A percentile compares a stretch with the other conserved stretches of the same genome.
These are phyloP conservation scores for Pithys albifrons DNA, from an alignment of 2,113 vertebrate genomes.

Conservation along the genomic window DNA sequence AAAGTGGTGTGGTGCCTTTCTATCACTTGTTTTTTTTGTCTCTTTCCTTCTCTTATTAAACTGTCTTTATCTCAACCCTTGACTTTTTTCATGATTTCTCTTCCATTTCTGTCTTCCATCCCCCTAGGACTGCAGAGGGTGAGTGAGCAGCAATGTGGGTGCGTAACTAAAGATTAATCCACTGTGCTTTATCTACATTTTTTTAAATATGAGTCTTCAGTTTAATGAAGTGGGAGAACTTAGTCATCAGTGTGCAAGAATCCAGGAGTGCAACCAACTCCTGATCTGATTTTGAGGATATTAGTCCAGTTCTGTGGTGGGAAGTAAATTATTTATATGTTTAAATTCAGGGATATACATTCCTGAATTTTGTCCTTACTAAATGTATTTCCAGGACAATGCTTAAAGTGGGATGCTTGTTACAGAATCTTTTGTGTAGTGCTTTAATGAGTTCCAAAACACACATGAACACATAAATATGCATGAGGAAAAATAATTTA, in stretches of 20 bases:
- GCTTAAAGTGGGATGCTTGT: conserved; percentile 8
- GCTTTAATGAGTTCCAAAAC: conserved; percentile 56
- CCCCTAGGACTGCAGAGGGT: not conserved
- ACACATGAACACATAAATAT: conserved; percentile 56
- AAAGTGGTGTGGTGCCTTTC: not conserved
- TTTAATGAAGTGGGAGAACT: not conserved
- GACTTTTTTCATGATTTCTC: rapidly evolving
- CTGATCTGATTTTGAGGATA: not conserved
- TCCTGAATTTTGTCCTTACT: not conserved
- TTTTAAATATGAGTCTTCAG: not conserved
- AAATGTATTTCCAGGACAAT: conserved; percentile 3
- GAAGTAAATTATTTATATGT: not conserved
- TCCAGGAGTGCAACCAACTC: not conserved
- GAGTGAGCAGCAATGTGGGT: not conserved
- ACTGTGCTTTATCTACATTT: not conserved
- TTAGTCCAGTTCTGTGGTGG: not conserved
- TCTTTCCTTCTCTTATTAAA: not conserved
- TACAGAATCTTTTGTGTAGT: conserved; percentile 38
- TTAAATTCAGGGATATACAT: not conserved
- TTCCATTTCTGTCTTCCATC: not conserved
- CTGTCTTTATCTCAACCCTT: not conserved
- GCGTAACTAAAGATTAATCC: not conserved
- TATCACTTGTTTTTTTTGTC: not conserved
- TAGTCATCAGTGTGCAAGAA: not conserved
- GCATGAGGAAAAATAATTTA: conserved; percentile 57